Evolutionary conservation across 2,797 vertebrate genomes (phyloP).

Genomic region (Gastrophryne carolinensis): DNA sequence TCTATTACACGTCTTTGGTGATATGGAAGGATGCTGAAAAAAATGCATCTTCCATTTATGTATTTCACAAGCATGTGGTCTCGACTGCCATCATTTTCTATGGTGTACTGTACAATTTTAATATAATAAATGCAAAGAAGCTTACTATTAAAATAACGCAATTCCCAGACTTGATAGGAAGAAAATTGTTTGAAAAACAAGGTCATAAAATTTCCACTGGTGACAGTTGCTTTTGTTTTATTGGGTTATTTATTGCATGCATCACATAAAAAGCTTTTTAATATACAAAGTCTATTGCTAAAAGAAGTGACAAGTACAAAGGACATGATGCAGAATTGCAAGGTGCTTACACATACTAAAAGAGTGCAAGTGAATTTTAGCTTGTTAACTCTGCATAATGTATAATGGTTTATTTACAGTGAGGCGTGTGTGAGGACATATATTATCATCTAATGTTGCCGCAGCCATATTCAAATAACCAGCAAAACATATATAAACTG

Average conservation of each 20-base stretch:
- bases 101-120: slow-evolving; percentile 25
- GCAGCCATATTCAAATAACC: background rate
- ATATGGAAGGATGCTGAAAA: background rate
- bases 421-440: slow-evolving; percentile 7
- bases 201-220: slow-evolving; percentile 37
- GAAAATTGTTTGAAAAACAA: slow-evolving; percentile 37
- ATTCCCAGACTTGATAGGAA: slow-evolving; percentile 28
- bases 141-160: slow-evolving; percentile 47
- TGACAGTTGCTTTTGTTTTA: slow-evolving; percentile 52
- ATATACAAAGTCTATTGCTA: slow-evolving; percentile 41
- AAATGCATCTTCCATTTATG: background rate
- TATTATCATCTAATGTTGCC: background rate
- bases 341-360: slow-evolving; percentile 23
- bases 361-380: background rate
- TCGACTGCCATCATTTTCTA: slow-evolving; percentile 32
- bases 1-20: background rate
- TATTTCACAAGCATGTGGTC: background rate
- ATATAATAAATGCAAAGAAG: slow-evolving; percentile 46
- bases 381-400: slow-evolving; percentile 2
- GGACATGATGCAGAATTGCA: slow-evolving; percentile 31
- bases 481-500: background rate
- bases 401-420: background rate
- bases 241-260: slow-evolving; percentile 47
- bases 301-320: slow-evolving; percentile 36
- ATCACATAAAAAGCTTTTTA: slow-evolving; percentile 50